Base-by-base conservation (phyloP, 2,113 vertebrate species). In the Potamarius usumacintae region DNA sequence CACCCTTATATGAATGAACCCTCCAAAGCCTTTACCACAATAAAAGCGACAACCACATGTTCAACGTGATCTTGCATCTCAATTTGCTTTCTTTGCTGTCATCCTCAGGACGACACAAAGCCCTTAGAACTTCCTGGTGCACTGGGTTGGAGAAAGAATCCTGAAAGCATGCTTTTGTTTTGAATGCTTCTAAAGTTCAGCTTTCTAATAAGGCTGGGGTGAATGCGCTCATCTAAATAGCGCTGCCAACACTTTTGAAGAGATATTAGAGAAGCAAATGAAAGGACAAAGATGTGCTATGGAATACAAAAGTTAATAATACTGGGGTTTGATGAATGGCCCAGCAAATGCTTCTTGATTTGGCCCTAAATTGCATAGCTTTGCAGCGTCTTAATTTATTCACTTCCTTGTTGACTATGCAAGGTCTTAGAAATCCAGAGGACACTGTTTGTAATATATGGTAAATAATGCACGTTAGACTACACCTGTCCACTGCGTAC, bases 241-340 rank as follows among this genome's bases (percentile, higher is more conserved):
- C 91, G 89, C 92, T 92, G 91, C 93, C 93, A 94, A 95, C 92
- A 92, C 93, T 92, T 94, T 95, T 94, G 90, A 94, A 92, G 94
- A 92, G 92, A 95, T 95, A 95, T 92, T 95, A 93, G 94, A 94
- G 95, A 95, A 93, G 92, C 93, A 92, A 92, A 95, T 95, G 93
- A 95, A 94, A 94, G 92, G 94, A 92, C 93, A 92, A 91, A 90
- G 92, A 94, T 95, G 93, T 93, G 93, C 94, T 94, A 93, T 92
- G 93, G 92, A 94, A 95, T 94, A 94, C 91, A 93, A 93, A 95
- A 94, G 92, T 94, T 95, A 95, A 95, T 95, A 95, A 95, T 92
- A 90, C 89, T 88, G 91, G 92, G 92, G 92, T 95, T 95, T 96
- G 95, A 96, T 91, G 89, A 95, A 96, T 96, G 93, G 94, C 91